These are phyloP conservation scores for Congeria kusceri DNA, from an alignment of 2,888 invertebrate genomes.

Conservation along the genomic window DNA sequence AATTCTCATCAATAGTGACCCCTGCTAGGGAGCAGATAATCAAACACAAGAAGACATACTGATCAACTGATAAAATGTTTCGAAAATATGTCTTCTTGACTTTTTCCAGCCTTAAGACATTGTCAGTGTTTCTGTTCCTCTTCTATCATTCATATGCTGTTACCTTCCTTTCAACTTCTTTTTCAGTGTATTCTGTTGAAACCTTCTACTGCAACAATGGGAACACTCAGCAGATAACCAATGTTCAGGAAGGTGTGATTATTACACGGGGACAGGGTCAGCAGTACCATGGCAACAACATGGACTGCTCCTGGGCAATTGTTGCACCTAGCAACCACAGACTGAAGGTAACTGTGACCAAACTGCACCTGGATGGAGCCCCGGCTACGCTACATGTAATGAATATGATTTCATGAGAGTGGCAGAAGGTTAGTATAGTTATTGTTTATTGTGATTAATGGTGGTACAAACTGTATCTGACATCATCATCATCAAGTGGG, in stretches of 20 bases:
- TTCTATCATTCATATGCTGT: too few relatives aligned
- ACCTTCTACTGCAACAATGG: conserved; percentile 36
- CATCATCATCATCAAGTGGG: neutral
- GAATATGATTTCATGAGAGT: conserved; percentile 68
- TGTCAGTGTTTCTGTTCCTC: too few relatives aligned
- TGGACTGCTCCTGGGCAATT: conserved; percentile 66
- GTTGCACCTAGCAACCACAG: conserved; percentile 54
- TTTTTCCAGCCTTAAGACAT: too few relatives aligned
- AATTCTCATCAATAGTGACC: too few relatives aligned
- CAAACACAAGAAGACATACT: too few relatives aligned
- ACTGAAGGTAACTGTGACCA: conserved; percentile 54
- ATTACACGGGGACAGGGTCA: conserved; percentile 47
- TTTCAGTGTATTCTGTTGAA: conserved; percentile 22
- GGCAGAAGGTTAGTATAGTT: conserved; percentile 57
- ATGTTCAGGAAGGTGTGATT: conserved; percentile 51
- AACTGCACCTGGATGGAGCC: conserved; percentile 66
- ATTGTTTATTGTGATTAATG: neutral
- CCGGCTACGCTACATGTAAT: conserved; percentile 64
- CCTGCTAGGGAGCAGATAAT: too few relatives aligned
- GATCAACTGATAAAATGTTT: too few relatives aligned
- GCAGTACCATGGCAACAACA: conserved; percentile 60
- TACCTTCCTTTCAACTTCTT: neutral
- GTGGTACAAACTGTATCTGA: neutral
- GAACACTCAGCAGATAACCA: conserved; percentile 27
- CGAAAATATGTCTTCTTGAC: too few relatives aligned